Evolutionary conservation across 2,797 vertebrate genomes (phyloP).

Genomic region (Bufotes viridis): DNA sequence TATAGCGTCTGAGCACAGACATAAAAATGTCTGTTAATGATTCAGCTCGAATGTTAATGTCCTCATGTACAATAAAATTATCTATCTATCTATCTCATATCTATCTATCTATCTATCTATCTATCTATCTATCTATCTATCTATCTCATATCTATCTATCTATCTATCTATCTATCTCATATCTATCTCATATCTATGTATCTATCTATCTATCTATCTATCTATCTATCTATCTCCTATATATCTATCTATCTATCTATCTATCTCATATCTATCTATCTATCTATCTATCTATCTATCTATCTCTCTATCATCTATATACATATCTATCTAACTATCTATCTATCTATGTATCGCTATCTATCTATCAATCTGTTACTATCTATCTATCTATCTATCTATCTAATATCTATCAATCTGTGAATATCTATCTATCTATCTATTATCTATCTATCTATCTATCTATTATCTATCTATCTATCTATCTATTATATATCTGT

Average conservation of each 20-base stretch:
- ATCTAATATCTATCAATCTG: conserved; percentile 5
- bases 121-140: conserved; percentile 21
- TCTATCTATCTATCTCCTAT: neutral
- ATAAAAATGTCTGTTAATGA: conserved; percentile 11
- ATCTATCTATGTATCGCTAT: neutral
- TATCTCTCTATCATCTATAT: conserved; percentile 21
- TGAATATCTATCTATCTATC: conserved; percentile 28
- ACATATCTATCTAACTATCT: conserved; percentile 7
- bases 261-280: conserved; percentile 19
- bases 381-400: conserved; percentile 26
- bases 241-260: conserved; percentile 14
- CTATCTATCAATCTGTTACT: conserved; percentile 25
- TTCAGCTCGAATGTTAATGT: neutral
- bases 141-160: conserved; percentile 9
- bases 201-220: conserved; percentile 7
- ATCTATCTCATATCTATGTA: conserved; percentile 22
- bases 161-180: conserved; percentile 27
- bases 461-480: conserved; percentile 7
- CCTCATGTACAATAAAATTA: neutral
- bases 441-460: conserved; percentile 21
- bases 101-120: conserved; percentile 25
- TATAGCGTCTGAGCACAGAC: neutral
- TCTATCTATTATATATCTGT: conserved; percentile 25
- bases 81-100: conserved; percentile 12
- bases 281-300: conserved; percentile 18